Evolutionary conservation across 1,140 invertebrate genomes (phyloP).

Genomic region (Calosoma granatense): DNA sequence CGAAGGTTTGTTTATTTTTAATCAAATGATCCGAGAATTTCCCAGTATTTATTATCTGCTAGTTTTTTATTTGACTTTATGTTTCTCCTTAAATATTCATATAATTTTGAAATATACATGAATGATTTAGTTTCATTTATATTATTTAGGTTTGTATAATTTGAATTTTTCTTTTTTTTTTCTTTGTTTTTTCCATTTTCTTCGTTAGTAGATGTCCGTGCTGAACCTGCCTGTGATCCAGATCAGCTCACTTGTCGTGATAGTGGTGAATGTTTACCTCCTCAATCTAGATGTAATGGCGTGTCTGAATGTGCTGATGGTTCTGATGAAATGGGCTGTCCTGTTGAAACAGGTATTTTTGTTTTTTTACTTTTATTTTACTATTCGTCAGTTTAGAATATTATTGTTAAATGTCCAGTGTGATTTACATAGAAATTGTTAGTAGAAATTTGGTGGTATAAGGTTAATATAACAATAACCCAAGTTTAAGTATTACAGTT

Average conservation of each 20-base stretch:
- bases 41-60: neutral
- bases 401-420: too few relatives aligned
- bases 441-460: too few relatives aligned
- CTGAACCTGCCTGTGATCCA: conserved; percentile 14
- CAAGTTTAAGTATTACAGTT: too few relatives aligned
- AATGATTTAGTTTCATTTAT: conserved; percentile 17
- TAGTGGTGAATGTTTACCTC: conserved; percentile 36
- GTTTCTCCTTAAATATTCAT: too few relatives aligned
- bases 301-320: conserved; percentile 34
- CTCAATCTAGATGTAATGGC: conserved; percentile 27
- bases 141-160: conserved; percentile 6
- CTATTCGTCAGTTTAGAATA: neutral
- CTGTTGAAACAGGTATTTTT: conserved; percentile 25
- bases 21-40: neutral
- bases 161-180: conserved; percentile 12
- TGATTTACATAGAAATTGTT: too few relatives aligned
- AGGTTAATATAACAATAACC: too few relatives aligned
- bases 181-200: conserved; percentile 7
- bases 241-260: conserved; percentile 23
- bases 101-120: too few relatives aligned
- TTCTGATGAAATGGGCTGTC: conserved; percentile 33
- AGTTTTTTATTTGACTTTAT: conserved; percentile 10
- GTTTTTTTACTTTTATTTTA: conserved; percentile 16
- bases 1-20: conserved; percentile 32
- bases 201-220: neutral